Evolutionary conservation across 1,140 invertebrate genomes (phyloP).

Genomic region (Pemphigus obesinymphae): DNA sequence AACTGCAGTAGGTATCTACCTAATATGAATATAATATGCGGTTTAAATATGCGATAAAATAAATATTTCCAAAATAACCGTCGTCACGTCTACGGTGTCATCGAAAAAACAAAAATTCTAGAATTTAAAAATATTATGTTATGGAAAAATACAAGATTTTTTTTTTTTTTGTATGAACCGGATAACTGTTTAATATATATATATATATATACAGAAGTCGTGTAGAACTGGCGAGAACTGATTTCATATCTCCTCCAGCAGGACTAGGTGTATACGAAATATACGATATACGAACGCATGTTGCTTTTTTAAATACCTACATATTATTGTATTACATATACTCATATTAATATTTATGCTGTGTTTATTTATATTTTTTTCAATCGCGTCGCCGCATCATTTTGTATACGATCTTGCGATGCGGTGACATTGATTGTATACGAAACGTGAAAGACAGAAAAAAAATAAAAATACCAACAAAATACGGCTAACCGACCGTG

Average conservation of each 20-base stretch:
- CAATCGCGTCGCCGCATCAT: background rate
- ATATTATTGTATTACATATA: background rate
- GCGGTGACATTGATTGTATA: background rate
- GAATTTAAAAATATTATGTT: too few relatives aligned
- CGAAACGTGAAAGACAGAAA: background rate
- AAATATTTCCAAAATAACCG: background rate
- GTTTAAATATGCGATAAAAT: background rate
- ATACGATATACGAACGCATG: background rate
- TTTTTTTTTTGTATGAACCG: too few relatives aligned
- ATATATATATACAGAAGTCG: background rate
- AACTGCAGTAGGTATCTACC: background rate
- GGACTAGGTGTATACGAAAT: background rate
- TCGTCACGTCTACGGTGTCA: too few relatives aligned
- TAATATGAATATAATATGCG: background rate
- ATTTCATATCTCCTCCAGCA: background rate
- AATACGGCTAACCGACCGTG: slow-evolving; percentile 15
- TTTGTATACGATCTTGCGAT: too few relatives aligned
- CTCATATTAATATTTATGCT: background rate
- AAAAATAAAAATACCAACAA: background rate
- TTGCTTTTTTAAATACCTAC: background rate
- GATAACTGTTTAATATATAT: too few relatives aligned
- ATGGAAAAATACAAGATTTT: too few relatives aligned
- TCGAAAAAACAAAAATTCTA: too few relatives aligned
- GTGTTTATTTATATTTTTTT: background rate
- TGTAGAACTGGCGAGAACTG: background rate